A percentile compares a stretch with the other conserved stretches of the same genome.
phyloP scores from a whole-genome alignment of 2,888 invertebrate genomes.

The Charanyca ferruginea region DNA sequence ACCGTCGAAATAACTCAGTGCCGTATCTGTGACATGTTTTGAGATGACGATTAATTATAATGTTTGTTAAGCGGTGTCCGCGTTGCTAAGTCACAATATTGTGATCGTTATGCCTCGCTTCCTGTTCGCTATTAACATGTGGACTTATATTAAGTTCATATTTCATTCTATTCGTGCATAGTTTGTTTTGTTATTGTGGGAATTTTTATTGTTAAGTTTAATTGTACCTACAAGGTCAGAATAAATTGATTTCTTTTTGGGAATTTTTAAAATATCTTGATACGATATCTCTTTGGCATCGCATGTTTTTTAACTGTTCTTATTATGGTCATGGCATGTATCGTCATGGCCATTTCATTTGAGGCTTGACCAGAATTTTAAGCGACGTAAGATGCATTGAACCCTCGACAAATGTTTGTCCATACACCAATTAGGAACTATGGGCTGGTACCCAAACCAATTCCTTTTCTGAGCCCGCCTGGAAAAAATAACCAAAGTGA shows the following conservation, averaged over 20 bases:
- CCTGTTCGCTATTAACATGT: slow-evolving; percentile 54
- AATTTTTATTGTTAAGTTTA: slow-evolving; percentile 14
- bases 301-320: slow-evolving; percentile 38
- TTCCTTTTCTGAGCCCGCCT: no score
- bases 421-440: slow-evolving; percentile 20
- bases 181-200: slow-evolving; percentile 35
- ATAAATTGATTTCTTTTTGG: slow-evolving; percentile 17
- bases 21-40: slow-evolving; percentile 57
- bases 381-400: slow-evolving; percentile 21
- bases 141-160: slow-evolving; percentile 34
- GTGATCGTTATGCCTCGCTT: slow-evolving; percentile 49
- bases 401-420: slow-evolving; percentile 8
- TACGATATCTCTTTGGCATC: slow-evolving; percentile 28
- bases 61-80: slow-evolving; percentile 53
- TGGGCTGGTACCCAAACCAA: no score
- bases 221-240: slow-evolving; percentile 15
- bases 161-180: slow-evolving; percentile 29
- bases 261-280: slow-evolving; percentile 14
- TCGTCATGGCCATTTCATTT: slow-evolving; percentile 49
- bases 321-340: slow-evolving; percentile 38
- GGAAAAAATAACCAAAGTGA: no score
- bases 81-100: slow-evolving; percentile 45
- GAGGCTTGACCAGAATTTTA: slow-evolving; percentile 39
- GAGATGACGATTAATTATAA: slow-evolving; percentile 62
- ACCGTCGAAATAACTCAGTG: slow-evolving; percentile 64